Base-by-base conservation (phyloP, 2,888 invertebrate genomes). In the Allygus modestus region DNA sequence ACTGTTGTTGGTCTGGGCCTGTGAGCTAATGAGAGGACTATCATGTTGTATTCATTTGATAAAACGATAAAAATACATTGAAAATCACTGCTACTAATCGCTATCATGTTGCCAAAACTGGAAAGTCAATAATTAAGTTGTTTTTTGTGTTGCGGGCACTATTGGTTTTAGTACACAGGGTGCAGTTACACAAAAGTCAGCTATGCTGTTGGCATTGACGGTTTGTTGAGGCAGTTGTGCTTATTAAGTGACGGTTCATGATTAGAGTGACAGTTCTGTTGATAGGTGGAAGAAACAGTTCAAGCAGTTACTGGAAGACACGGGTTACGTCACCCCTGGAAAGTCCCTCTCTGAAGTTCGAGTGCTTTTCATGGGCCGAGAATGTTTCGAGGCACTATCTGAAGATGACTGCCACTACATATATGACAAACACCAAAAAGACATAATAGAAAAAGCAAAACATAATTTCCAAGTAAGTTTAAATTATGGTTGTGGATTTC, bases 241-340 rank as follows among this genome's bases (percentile, higher is more conserved):
- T 28, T 65, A 28, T 31, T 28, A 65, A 65, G 65, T 26, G 65
- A 65, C 65, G 15, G 65, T 71, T 71, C 37, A 41, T 71, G 71
- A 71, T 71, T 37, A 28, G 77, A 46, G 77, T 77, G 46, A 77
- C 77, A 77, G 77, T 77, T 77, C 77, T 77, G 77, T 71, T 86
- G 86, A 28, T 90, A 98, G 98, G 91, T 96, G 97, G 95, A 97
- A 97, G 90, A 96, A 97, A 89, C 97, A 98, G 90, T 99, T 99
- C 91, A 97, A 97, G 90, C 95, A 97, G 89, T 92, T 98, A 26
- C 92, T 99, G 83, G 97, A 97, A 90, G 98, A 98, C 90, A 98
- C 98, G 0, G 96, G 97, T 0, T 98, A 98, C 91, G 97, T 98
- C 41, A 98, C 97, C 0, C 97, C 98, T 0, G 98, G 98, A n/a